These are phyloP conservation scores for Zaprionus ornatus DNA, from an alignment of 1,140 invertebrate species.

Conservation along the genomic window DNA sequence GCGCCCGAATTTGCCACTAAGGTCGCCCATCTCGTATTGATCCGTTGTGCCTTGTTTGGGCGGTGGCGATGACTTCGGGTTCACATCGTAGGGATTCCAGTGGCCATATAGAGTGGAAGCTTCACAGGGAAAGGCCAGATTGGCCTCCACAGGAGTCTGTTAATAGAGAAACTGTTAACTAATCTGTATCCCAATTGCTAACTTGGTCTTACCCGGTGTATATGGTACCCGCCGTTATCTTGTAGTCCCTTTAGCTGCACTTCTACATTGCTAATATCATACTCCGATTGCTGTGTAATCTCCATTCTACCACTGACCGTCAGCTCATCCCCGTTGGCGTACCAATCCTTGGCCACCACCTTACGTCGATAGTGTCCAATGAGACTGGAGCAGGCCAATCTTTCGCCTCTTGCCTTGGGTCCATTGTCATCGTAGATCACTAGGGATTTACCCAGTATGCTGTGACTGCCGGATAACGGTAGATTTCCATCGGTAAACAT, in stretches of 20 bases:
- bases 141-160: conserved; percentile 90
- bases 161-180: not conserved
- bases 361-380: conserved; percentile 90
- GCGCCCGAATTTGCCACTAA: conserved; percentile 95
- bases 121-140: conserved; percentile 95
- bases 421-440: conserved; percentile 95
- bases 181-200: not conserved
- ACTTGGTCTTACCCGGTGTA: conserved; percentile 89
- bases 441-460: conserved; percentile 92
- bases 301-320: conserved; percentile 90
- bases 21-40: conserved; percentile 94
- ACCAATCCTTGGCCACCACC: conserved; percentile 94
- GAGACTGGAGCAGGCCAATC: conserved; percentile 94
- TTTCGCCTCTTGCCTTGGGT: conserved; percentile 92
- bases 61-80: conserved; percentile 86
- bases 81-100: conserved; percentile 92
- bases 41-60: conserved; percentile 89
- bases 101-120: conserved; percentile 90
- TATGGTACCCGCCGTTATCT: conserved; percentile 90
- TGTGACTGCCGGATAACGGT: conserved; percentile 90
- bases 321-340: conserved; percentile 89
- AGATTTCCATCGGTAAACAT: conserved; percentile 92
- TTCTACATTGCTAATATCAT: conserved; percentile 92
- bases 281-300: conserved; percentile 92
- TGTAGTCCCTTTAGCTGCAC: conserved; percentile 90